These are phyloP conservation scores for Eupeodes luniger DNA, from an alignment of 2,888 invertebrate species.

Conservation along the genomic window DNA sequence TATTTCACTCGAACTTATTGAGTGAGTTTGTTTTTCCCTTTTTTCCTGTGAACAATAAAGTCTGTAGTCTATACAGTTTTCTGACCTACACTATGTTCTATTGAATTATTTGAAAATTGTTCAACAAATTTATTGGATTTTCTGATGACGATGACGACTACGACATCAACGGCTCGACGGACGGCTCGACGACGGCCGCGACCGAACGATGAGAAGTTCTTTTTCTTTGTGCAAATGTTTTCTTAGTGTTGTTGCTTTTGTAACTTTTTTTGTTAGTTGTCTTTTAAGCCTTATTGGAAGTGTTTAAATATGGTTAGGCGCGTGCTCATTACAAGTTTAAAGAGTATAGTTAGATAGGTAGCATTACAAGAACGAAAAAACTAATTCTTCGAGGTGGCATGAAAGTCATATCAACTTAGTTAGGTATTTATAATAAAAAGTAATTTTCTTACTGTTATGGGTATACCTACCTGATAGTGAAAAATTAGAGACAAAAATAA, in stretches of 20 bases:
- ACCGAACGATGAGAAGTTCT: constrained; percentile 18
- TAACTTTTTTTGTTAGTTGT: neutral
- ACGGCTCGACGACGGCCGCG: too few relatives aligned
- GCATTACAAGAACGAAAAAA: neutral
- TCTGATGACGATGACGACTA: neutral
- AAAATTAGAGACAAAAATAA: too few relatives aligned
- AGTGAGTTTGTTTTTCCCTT: constrained; percentile 50
- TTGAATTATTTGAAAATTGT: constrained; percentile 58
- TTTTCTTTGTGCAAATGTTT: constrained; percentile 3
- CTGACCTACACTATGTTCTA: constrained; percentile 73
- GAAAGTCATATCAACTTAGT: neutral
- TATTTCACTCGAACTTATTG: constrained; percentile 57
- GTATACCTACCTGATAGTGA: too few relatives aligned
- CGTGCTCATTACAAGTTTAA: constrained; percentile 38
- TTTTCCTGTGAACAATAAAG: neutral
- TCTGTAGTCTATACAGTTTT: constrained; percentile 40
- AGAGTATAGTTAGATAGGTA: neutral
- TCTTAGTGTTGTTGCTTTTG: neutral
- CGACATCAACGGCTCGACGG: too few relatives aligned
- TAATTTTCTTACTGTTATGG: too few relatives aligned
- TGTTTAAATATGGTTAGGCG: constrained; percentile 59
- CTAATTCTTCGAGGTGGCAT: constrained; percentile 17
- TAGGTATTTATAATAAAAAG: neutral
- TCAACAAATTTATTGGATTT: constrained; percentile 66
- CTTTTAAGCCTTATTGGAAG: constrained; percentile 35